Conservation (phyloP, 2,888 invertebrate genomes). For the Corythucha ciliata region DNA sequence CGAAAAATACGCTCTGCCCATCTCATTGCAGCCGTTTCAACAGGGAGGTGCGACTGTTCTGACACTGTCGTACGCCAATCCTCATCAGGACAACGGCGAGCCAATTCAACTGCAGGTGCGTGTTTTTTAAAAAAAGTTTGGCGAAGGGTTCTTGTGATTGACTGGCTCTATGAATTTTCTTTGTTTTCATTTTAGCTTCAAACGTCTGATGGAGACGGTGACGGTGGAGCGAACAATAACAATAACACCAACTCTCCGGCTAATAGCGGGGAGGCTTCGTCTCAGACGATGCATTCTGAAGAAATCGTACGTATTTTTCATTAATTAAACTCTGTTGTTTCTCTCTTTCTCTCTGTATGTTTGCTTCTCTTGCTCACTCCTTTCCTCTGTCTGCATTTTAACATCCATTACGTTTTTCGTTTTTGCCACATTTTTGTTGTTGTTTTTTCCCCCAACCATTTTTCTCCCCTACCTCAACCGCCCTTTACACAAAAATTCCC, state of each 20-base stretch:
- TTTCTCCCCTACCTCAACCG: too few species aligned
- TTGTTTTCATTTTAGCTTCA: conserved; percentile 28
- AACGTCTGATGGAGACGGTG: conserved; percentile 28
- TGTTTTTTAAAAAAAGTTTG: neutral
- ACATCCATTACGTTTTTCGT: too few species aligned
- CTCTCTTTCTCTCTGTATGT: too few species aligned
- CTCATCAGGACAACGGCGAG: conserved; percentile 32
- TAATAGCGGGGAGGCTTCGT: conserved; percentile 26
- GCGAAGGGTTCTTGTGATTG: neutral
- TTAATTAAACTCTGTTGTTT: too few species aligned
- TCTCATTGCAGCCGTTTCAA: conserved; percentile 64
- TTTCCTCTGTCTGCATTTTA: too few species aligned
- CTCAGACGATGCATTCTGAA: conserved; percentile 25
- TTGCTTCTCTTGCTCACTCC: neutral
- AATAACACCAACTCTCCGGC: conserved; percentile 28
- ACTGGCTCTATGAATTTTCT: neutral
- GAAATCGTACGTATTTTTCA: conserved; percentile 23
- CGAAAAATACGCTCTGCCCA: conserved; percentile 42
- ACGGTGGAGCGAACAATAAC: conserved; percentile 26
- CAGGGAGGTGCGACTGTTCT: conserved; percentile 58
- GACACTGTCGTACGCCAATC: conserved; percentile 59
- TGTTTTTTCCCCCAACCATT: too few species aligned
- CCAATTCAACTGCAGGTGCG: conserved; percentile 37
- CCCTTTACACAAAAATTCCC: too few species aligned
- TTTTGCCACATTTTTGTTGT: too few species aligned